Evolutionary conservation across 2,797 vertebrate genomes (phyloP).

Genomic region (Chaetodon trifasciatus): DNA sequence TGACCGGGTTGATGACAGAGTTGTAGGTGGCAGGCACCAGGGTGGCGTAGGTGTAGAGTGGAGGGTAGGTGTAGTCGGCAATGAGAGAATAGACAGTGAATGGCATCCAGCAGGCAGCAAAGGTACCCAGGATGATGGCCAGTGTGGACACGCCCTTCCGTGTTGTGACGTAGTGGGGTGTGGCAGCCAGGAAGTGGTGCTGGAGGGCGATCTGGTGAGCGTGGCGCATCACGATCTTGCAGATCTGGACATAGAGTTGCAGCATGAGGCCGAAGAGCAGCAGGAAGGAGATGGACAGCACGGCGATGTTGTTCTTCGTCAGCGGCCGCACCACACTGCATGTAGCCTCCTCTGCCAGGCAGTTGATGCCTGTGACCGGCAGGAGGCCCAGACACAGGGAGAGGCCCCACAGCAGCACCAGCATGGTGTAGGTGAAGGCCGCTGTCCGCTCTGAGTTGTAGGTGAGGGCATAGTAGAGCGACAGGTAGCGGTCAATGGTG

Average conservation of each 20-base stretch:
- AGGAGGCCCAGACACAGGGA: slow-evolving; percentile 95
- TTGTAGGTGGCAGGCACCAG: slow-evolving; percentile 99
- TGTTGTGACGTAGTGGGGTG: slow-evolving; percentile 98
- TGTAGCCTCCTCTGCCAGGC: slow-evolving; percentile 92
- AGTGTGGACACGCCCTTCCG: slow-evolving; percentile 97
- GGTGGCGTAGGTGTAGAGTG: slow-evolving; percentile 98
- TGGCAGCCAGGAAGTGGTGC: slow-evolving; percentile 97
- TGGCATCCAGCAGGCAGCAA: slow-evolving; percentile 99
- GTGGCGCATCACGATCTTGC: slow-evolving; percentile 98
- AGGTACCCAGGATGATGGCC: slow-evolving; percentile 98
- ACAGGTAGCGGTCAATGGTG: slow-evolving; percentile 98
- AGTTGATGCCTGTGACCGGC: slow-evolving; percentile 97
- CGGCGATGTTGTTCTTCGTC: slow-evolving; percentile 96
- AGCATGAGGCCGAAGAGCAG: slow-evolving; percentile 99
- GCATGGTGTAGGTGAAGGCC: slow-evolving; percentile 97
- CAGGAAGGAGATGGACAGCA: slow-evolving; percentile 96
- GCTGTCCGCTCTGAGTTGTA: slow-evolving; percentile 98
- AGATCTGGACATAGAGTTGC: slow-evolving; percentile 98
- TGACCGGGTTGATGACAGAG: slow-evolving; percentile 98
- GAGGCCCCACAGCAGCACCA: slow-evolving; percentile 94
- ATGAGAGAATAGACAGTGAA: slow-evolving; percentile 98
- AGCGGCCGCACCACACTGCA: slow-evolving; percentile 97
- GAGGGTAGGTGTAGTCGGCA: slow-evolving; percentile 97
- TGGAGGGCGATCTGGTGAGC: slow-evolving; percentile 99
- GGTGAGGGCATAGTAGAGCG: slow-evolving; percentile 97